A percentile compares a stretch with the other conserved stretches of the same genome.
phyloP scores from a whole-genome alignment of 2,888 invertebrate species.

The Malthinus flaveolus region DNA sequence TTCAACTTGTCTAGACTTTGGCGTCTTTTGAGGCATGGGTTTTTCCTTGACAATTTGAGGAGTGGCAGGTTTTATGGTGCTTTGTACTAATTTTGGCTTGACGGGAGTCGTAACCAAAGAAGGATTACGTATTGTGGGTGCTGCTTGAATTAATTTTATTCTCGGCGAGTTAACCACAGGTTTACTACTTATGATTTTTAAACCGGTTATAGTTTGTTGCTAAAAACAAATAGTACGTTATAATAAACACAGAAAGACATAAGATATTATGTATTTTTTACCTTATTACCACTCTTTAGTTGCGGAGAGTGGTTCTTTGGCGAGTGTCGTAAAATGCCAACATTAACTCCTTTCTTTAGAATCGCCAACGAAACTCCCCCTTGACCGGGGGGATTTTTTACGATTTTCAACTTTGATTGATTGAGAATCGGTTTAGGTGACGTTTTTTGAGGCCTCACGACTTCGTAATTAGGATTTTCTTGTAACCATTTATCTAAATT shows the following conservation, averaged over 20 bases:
- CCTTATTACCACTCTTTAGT: slow-evolving; percentile 2
- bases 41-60: slow-evolving; percentile 39
- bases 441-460: slow-evolving; percentile 64
- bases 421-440: slow-evolving; percentile 38
- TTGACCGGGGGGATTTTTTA: slow-evolving; percentile 46
- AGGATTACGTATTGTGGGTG: slow-evolving; percentile 39
- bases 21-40: slow-evolving; percentile 43
- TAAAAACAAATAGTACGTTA: neutral
- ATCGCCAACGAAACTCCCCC: slow-evolving; percentile 49
- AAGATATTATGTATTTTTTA: neutral
- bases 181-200: slow-evolving; percentile 34
- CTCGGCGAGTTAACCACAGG: slow-evolving; percentile 48
- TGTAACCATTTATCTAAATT: slow-evolving; percentile 83
- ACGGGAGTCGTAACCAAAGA: slow-evolving; percentile 37
- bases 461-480: slow-evolving; percentile 86
- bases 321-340: slow-evolving; percentile 48
- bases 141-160: slow-evolving; percentile 49
- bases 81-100: slow-evolving; percentile 44
- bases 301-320: slow-evolving; percentile 33
- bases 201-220: slow-evolving; percentile 14
- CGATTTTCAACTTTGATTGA: slow-evolving; percentile 24
- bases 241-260: neutral
- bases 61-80: slow-evolving; percentile 30
- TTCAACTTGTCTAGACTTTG: slow-evolving; percentile 42
- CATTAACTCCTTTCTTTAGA: slow-evolving; percentile 47